Base-by-base conservation (phyloP, 2,797 vertebrate genomes). In the Tapera naevia region DNA sequence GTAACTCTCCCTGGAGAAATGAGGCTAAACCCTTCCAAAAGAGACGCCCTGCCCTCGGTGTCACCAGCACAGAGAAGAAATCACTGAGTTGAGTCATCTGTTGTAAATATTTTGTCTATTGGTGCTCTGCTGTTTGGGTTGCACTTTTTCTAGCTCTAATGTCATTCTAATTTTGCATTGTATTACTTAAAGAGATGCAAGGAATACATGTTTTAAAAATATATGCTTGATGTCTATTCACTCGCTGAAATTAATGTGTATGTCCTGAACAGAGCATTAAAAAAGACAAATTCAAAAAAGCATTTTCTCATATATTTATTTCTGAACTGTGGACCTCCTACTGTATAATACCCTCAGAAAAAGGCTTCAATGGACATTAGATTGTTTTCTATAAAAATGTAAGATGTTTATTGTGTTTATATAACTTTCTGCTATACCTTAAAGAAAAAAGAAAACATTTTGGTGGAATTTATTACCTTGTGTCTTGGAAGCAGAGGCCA, bases 401-500 rank as follows among this genome's bases (percentile, higher is more conserved):
- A 72, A 70, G 10, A 24, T 18, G 13, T 5, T 61, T 76, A 27
- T 46, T 69, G 21, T 80, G 35, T 82, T 75, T 66, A 54, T 39
- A 4, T 60, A 24, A 28, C 45, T 85, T 87, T 78, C 23, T 81
- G 43, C 24, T 82, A 14, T 2, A 2, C 30, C 75, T 32, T n/a
- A 79, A 86, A 12, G 15, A 79, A 72, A 0, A 80, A 21, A 91
- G 41, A 70, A 78, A 94, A 58, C 11, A 62, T 30, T 84, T 94
- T 43, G 24, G 30, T 75, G 76, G 25, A 76, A 56, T 51, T 53
- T 25, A 46, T 96, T 94, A 95, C 94, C 86, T 94, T 72, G 70
- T 58, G 60, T 64, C 1, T 7, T 27, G 24, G 92, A 80, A 91
- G 62, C 39, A 24, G 83, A 25, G 90, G 45, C 25, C 48, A 72